phyloP scores from a whole-genome alignment of 2,113 vertebrate genomes.

The Lepidothrix coronata region DNA sequence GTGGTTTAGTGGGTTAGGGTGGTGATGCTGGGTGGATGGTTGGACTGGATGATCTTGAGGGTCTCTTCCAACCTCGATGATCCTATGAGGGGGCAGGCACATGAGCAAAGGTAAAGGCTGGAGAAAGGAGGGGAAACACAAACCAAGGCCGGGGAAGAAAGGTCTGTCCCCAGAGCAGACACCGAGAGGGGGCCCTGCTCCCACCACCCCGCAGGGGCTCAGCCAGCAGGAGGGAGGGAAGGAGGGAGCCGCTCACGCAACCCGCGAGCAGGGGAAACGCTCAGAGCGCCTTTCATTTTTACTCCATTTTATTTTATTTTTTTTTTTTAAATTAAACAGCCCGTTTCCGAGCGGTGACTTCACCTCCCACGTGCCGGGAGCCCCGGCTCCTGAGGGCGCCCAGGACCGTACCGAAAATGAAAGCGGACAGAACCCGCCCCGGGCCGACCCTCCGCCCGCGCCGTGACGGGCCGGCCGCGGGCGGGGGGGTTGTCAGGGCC shows the following conservation, averaged over 20 bases:
- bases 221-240: not conserved
- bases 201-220: not conserved
- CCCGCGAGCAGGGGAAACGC: not conserved
- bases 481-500: not conserved
- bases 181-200: fast-evolving
- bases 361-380: not conserved
- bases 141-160: not conserved
- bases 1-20: not conserved
- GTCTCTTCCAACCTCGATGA: not conserved
- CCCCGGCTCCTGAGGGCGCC: not conserved
- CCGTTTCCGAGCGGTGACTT: not conserved
- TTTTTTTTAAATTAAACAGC: no score
- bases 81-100: fast-evolving
- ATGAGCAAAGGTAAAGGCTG: not conserved
- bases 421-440: fast-evolving
- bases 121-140: not conserved
- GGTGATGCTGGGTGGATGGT: not conserved
- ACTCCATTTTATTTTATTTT: no score
- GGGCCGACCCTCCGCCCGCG: no score
- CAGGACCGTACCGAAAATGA: not conserved
- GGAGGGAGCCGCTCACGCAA: no score
- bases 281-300: not conserved
- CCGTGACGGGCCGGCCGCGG: fast-evolving
- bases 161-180: fast-evolving
- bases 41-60: not conserved